These are phyloP conservation scores for Hippasteria phrygiana DNA, from an alignment of 53 echinoderm and acorn worm species.

Conservation along the genomic window DNA sequence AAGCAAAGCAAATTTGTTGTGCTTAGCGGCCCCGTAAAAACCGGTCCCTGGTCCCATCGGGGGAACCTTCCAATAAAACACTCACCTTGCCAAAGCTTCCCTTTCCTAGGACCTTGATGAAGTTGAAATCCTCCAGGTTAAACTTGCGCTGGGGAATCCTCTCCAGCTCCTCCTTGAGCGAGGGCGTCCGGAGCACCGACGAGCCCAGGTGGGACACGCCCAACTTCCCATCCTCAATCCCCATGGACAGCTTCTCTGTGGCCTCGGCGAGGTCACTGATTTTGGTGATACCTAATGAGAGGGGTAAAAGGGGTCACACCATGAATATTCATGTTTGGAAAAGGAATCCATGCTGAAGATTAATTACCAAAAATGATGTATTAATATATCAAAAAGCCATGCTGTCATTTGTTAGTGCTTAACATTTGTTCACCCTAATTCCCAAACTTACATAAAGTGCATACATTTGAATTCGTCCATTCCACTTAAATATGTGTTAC, in stretches of 20 bases:
- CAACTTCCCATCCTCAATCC: conserved; percentile 44
- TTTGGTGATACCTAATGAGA: conserved; percentile 69
- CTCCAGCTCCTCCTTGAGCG: conserved; percentile 91
- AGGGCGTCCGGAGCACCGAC: conserved; percentile 70
- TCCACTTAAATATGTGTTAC: too few relatives aligned
- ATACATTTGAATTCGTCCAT: too few relatives aligned
- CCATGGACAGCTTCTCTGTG: conserved; percentile 62
- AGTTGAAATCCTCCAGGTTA: conserved; percentile 92
- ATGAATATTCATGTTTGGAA: conserved; percentile 25
- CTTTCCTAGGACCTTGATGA: conserved; percentile 98
- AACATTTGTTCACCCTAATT: too few relatives aligned
- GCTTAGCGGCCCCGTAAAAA: too few relatives aligned
- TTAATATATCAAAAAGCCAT: too few relatives aligned
- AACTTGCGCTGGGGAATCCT: conserved; percentile 84
- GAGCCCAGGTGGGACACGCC: conserved; percentile 32
- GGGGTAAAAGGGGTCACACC: background rate
- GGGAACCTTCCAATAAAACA: too few relatives aligned
- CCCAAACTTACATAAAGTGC: too few relatives aligned
- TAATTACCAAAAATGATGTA: too few relatives aligned
- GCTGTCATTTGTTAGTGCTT: too few relatives aligned
- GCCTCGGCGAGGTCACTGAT: conserved; percentile 62
- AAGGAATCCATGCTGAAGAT: too few relatives aligned
- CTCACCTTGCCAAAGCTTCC: conserved; percentile 99
- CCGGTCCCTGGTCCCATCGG: too few relatives aligned
- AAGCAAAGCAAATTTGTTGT: too few relatives aligned